A percentile compares a stretch with the other conserved stretches of the same genome.
phyloP scores from a whole-genome alignment of 2,888 invertebrate species.

The Synergus laeviventris region DNA sequence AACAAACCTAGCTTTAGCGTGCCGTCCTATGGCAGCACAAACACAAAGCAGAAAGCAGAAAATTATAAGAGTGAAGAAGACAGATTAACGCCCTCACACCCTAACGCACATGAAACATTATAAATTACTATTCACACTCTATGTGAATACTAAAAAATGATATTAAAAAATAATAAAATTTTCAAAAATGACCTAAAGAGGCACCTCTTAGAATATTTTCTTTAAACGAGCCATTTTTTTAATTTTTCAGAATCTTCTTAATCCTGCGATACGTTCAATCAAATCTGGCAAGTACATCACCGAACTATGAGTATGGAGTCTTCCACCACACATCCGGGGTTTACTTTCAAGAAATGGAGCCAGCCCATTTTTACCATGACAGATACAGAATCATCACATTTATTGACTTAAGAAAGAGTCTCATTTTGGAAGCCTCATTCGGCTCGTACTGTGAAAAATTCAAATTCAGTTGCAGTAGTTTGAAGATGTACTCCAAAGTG shows the following conservation, averaged over 20 bases:
- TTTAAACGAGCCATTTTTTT: background rate
- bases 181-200: background rate
- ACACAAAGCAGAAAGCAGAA: too few relatives aligned
- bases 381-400: constrained; percentile 3
- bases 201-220: background rate
- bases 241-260: background rate
- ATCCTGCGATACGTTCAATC: background rate
- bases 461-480: background rate
- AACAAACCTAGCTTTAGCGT: too few relatives aligned
- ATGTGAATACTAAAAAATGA: too few relatives aligned
- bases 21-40: too few relatives aligned
- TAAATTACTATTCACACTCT: too few relatives aligned
- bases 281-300: background rate
- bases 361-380: background rate
- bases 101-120: too few relatives aligned
- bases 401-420: background rate
- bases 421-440: background rate
- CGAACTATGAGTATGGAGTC: background rate
- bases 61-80: too few relatives aligned
- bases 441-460: background rate
- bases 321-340: background rate
- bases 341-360: constrained; percentile 7
- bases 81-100: too few relatives aligned
- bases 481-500: background rate
- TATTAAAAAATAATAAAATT: too few relatives aligned